phyloP scores from a whole-genome alignment of 2,888 invertebrate genomes.

The Alviniconcha strummeri region DNA sequence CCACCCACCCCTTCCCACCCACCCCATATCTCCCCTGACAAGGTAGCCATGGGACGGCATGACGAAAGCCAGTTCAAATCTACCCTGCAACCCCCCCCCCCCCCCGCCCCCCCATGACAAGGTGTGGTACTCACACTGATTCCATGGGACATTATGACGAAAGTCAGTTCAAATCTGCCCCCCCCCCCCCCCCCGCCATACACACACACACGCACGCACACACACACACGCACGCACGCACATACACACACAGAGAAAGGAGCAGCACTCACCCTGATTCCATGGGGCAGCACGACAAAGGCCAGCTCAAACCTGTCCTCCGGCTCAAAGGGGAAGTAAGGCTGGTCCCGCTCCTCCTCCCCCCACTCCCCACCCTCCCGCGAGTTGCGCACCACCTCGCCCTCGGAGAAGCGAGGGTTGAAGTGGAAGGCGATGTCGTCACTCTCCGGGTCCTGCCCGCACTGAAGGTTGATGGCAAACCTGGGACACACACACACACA shows the following conservation, averaged over 20 bases:
- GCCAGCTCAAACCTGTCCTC: constrained; percentile 53
- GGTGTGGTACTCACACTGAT: too few relatives aligned
- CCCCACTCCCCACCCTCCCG: constrained; percentile 53
- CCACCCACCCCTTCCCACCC: too few relatives aligned
- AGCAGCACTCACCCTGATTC: constrained; percentile 47
- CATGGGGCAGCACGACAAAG: constrained; percentile 45
- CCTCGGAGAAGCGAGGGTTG: constrained; percentile 51
- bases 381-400: constrained; percentile 47
- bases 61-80: too few relatives aligned
- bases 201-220: too few relatives aligned
- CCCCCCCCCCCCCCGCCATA: too few relatives aligned
- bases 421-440: constrained; percentile 57
- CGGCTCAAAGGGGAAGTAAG: constrained; percentile 54
- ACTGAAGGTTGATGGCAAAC: constrained; percentile 54
- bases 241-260: not conserved
- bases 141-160: too few relatives aligned
- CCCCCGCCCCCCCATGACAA: too few relatives aligned
- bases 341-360: constrained; percentile 53
- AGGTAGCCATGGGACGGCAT: too few relatives aligned
- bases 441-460: constrained; percentile 37
- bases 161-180: too few relatives aligned
- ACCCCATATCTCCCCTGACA: too few relatives aligned
- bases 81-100: too few relatives aligned
- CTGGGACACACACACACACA: constrained; percentile 31
- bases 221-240: too few relatives aligned